A percentile compares a stretch with the other conserved stretches of the same genome.
phyloP scores from a whole-genome alignment of 2,888 invertebrate genomes.

The Hyposoter didymator region DNA sequence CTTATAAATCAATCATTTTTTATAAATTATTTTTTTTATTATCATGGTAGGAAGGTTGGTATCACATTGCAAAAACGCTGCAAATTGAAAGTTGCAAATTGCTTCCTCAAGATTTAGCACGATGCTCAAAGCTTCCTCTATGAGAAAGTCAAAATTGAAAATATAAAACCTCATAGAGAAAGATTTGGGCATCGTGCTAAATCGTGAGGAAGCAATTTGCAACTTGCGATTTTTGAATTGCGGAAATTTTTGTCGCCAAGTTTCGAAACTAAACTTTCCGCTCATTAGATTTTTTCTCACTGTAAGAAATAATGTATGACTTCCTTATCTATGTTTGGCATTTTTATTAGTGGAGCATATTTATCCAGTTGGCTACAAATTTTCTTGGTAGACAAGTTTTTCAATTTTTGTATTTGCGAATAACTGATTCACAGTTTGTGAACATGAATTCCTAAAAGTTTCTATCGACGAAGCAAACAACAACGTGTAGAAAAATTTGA shows the following conservation, averaged over 20 bases:
- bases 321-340: conserved; percentile 40
- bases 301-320: background rate
- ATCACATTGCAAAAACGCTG: too few relatives aligned
- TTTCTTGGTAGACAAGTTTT: background rate
- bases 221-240: background rate
- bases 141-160: too few relatives aligned
- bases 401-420: background rate
- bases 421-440: background rate
- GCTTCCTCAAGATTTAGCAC: too few relatives aligned
- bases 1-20: too few relatives aligned
- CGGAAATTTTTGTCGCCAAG: background rate
- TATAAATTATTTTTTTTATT: too few relatives aligned
- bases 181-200: too few relatives aligned
- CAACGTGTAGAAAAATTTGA: background rate
- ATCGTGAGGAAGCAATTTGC: too few relatives aligned
- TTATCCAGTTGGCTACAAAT: background rate
- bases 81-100: too few relatives aligned
- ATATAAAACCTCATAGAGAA: too few relatives aligned
- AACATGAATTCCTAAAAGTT: background rate
- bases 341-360: conserved; percentile 3
- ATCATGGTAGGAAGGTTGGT: too few relatives aligned
- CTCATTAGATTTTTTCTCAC: background rate
- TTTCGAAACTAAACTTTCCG: background rate
- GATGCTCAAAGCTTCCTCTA: too few relatives aligned
- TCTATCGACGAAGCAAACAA: background rate